Evolutionary conservation across 2,888 invertebrate genomes (phyloP).

Genomic region (Ophonus ardosiacus): DNA sequence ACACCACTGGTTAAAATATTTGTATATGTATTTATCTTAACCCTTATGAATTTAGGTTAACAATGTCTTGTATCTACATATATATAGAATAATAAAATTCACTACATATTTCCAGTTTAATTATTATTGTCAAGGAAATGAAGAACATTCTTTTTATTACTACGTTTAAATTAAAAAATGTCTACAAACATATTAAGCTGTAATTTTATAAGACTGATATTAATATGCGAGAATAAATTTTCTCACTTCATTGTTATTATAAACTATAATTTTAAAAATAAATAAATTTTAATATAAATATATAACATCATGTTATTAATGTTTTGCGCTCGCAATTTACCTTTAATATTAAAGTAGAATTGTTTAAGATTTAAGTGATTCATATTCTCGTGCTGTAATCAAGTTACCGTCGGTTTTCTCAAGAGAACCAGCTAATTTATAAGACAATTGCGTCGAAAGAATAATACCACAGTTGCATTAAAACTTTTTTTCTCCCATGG

Average conservation of each 20-base stretch:
- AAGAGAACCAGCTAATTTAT: constrained; percentile 24
- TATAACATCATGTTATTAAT: neutral
- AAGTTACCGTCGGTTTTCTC: neutral
- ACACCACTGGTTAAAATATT: too few relatives aligned
- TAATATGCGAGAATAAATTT: too few relatives aligned
- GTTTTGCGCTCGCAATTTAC: neutral
- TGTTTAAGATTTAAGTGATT: neutral
- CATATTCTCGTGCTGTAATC: neutral
- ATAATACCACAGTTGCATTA: constrained; percentile 30
- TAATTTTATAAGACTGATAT: too few relatives aligned
- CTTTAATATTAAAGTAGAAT: neutral
- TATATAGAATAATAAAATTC: too few relatives aligned
- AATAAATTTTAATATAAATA: neutral
- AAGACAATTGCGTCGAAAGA: constrained; percentile 16
- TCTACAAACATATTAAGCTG: too few relatives aligned
- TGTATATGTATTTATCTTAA: too few relatives aligned
- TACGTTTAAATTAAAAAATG: too few relatives aligned
- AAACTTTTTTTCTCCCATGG: constrained; percentile 31
- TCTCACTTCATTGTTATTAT: neutral
- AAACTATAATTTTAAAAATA: neutral
- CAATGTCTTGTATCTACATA: too few relatives aligned
- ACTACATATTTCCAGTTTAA: too few relatives aligned
- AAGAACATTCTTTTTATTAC: too few relatives aligned
- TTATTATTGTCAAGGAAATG: too few relatives aligned
- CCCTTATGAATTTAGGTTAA: too few relatives aligned